A percentile compares a stretch with the other conserved stretches of the same genome.
Evolutionary conservation across 92 coral and sea anemone genomes (phyloP).

Genomic region (Porites cylindrica): DNA sequence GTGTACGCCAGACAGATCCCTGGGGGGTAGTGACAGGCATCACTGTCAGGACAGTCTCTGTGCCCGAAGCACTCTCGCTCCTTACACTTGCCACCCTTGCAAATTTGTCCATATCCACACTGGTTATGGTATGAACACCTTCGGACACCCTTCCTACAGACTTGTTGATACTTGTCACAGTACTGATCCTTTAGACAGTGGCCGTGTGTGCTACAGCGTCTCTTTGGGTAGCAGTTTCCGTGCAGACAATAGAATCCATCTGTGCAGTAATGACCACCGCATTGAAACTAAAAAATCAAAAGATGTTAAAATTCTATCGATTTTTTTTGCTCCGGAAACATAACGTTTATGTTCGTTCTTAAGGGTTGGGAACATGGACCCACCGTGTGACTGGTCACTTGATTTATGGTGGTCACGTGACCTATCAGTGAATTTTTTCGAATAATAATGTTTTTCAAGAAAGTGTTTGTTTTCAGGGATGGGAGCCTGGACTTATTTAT

Average conservation of each 20-base stretch:
- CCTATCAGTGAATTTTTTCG: no score
- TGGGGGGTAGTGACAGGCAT: neutral
- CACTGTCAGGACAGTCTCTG: neutral
- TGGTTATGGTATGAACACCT: neutral
- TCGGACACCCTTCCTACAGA: neutral
- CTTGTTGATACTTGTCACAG: neutral
- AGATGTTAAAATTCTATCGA: neutral
- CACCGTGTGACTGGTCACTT: no score
- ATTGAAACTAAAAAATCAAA: neutral
- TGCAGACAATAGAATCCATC: neutral
- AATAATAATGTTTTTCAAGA: no score
- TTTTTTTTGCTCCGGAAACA: neutral
- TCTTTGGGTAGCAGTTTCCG: neutral
- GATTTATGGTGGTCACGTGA: no score
- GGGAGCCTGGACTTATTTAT: no score
- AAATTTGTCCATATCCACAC: neutral
- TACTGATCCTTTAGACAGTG: constrained; percentile 1
- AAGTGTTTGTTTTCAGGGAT: no score
- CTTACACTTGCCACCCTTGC: constrained; percentile 18
- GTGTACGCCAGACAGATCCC: neutral
- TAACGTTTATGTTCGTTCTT: neutral
- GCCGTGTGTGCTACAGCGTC: neutral
- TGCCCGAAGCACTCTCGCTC: neutral
- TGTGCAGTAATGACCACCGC: neutral
- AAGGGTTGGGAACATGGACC: no score